Conservation (phyloP, 1,140 invertebrate genomes). For the Drosophila fuyamai region DNA sequence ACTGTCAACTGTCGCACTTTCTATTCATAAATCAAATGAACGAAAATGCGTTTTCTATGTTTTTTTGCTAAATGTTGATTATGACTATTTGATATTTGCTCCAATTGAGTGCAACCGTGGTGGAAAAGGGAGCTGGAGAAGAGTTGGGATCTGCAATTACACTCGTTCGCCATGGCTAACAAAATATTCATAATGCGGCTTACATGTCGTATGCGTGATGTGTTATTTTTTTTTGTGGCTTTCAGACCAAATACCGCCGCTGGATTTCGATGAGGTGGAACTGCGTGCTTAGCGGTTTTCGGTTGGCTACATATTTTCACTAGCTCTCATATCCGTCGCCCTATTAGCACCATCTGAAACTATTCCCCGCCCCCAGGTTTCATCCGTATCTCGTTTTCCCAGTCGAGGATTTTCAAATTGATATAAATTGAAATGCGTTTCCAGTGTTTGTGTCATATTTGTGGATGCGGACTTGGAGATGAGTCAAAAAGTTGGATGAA, state of each 20-base stretch:
- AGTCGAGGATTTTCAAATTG: conserved; percentile 51
- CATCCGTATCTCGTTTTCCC: conserved; percentile 17
- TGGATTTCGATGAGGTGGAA: conserved; percentile 24
- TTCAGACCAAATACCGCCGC: conserved; percentile 25
- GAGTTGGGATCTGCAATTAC: conserved; percentile 18
- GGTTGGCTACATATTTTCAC: conserved; percentile 35
- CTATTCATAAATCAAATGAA: conserved; percentile 76
- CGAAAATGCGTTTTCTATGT: conserved; percentile 80
- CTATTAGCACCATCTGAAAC: conserved; percentile 47
- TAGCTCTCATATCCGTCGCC: conserved; percentile 40
- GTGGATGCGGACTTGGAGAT: neutral
- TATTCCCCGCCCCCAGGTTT: neutral
- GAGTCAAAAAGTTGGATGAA: neutral
- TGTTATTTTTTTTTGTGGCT: conserved; percentile 76
- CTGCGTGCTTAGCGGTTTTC: conserved; percentile 68
- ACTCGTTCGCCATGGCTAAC: conserved; percentile 55
- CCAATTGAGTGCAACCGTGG: conserved; percentile 8
- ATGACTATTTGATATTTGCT: conserved; percentile 72
- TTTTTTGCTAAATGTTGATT: conserved; percentile 67
- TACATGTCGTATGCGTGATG: conserved; percentile 78
- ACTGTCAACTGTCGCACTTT: conserved; percentile 71
- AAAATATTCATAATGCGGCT: conserved; percentile 83
- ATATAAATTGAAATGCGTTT: conserved; percentile 77
- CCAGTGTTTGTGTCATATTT: conserved; percentile 50
- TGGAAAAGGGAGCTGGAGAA: too few species aligned